phyloP scores from a whole-genome alignment of 2,888 invertebrate species.

The Lypha dubia region DNA sequence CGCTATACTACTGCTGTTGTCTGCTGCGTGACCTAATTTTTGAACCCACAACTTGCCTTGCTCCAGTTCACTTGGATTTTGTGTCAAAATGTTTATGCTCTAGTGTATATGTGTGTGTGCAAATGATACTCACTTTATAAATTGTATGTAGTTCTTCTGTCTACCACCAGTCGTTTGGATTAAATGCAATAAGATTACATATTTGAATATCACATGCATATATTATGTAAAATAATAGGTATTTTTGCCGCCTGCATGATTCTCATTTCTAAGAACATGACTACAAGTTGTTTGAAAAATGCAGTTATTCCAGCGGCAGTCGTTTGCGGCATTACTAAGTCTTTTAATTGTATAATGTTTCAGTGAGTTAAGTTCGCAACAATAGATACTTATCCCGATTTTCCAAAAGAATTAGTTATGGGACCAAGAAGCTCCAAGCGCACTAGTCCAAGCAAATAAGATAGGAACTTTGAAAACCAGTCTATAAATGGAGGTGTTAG shows the following conservation, averaged over 20 bases:
- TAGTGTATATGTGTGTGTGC: background rate
- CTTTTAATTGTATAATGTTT: too few relatives aligned
- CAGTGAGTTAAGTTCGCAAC: too few relatives aligned
- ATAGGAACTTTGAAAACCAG: too few relatives aligned
- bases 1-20: slow-evolving; percentile 37
- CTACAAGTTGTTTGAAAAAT: too few relatives aligned
- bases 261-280: too few relatives aligned
- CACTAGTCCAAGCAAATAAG: too few relatives aligned
- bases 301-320: too few relatives aligned
- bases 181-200: slow-evolving; percentile 17
- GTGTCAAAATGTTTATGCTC: background rate
- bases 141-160: slow-evolving; percentile 1
- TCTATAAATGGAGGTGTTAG: too few relatives aligned
- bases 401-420: too few relatives aligned
- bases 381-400: too few relatives aligned
- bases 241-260: background rate
- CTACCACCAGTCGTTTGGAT: background rate
- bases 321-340: too few relatives aligned
- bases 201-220: background rate
- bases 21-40: slow-evolving; percentile 72
- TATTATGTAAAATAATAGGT: background rate
- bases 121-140: slow-evolving; percentile 15
- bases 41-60: slow-evolving; percentile 72
- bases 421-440: too few relatives aligned
- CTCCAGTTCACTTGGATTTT: slow-evolving; percentile 70